phyloP scores from a whole-genome alignment of 1,140 invertebrate species.

The Lanistes nyassanus region DNA sequence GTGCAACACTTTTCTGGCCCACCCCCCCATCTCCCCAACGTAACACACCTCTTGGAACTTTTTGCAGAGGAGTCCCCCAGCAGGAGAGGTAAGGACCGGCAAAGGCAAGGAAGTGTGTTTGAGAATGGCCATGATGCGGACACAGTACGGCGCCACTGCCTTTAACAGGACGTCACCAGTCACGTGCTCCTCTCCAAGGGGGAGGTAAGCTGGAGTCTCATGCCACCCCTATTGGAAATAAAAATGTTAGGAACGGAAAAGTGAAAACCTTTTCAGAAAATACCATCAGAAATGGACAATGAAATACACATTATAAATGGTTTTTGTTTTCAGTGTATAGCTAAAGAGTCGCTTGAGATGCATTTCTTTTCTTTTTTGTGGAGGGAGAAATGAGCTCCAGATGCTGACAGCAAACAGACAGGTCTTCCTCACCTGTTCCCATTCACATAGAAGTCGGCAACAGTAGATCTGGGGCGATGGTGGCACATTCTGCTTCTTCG shows the following conservation, averaged over 20 bases:
- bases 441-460: slow-evolving; percentile 51
- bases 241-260: background rate
- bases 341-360: background rate
- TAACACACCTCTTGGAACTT: slow-evolving; percentile 46
- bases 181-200: slow-evolving; percentile 29
- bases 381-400: background rate
- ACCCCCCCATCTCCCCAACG: background rate
- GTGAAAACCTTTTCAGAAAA: background rate
- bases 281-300: background rate
- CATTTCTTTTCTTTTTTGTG: background rate
- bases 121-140: slow-evolving; percentile 45
- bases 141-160: slow-evolving; percentile 44
- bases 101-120: slow-evolving; percentile 47
- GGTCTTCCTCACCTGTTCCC: slow-evolving; percentile 40
- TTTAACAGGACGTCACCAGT: slow-evolving; percentile 40
- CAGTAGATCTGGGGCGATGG: slow-evolving; percentile 40
- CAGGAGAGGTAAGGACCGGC: slow-evolving; percentile 42
- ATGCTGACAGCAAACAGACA: background rate
- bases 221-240: slow-evolving; percentile 48
- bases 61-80: slow-evolving; percentile 45
- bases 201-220: slow-evolving; percentile 31
- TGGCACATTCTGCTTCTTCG: slow-evolving; percentile 19
- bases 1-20: background rate
- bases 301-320: background rate
- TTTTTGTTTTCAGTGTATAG: background rate